Percentiles rank a stretch among this genome's conserved stretches.
Conservation (phyloP, 2,888 invertebrate genomes). For the Drosophila mayaguana region DNA sequence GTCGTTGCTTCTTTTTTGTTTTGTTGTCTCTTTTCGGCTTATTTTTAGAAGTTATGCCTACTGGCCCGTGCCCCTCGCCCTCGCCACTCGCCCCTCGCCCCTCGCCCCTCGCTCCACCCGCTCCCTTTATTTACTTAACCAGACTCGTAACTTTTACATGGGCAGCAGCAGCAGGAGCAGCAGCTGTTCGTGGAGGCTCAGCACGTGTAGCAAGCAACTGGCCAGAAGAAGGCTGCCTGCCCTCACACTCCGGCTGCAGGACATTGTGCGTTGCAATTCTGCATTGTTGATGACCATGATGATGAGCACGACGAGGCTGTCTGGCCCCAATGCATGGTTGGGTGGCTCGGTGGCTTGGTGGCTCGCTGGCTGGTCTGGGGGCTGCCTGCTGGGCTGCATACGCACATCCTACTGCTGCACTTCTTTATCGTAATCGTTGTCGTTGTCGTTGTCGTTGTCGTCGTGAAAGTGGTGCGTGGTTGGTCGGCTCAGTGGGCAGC, state of each 20-base stretch:
- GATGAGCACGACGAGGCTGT: constrained; percentile 36
- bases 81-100: constrained; percentile 4
- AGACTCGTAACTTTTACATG: constrained; percentile 72
- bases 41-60: constrained; percentile 76
- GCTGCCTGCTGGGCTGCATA: constrained; percentile 14
- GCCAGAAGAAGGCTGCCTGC: constrained; percentile 31
- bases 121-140: constrained; percentile 70
- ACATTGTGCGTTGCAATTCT: constrained; percentile 57
- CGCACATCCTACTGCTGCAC: constrained; percentile 57
- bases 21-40: constrained; percentile 83
- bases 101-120: not conserved
- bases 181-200: constrained; percentile 76
- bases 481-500: constrained; percentile 58
- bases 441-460: constrained; percentile 18
- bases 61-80: constrained; percentile 19
- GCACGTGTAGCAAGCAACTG: constrained; percentile 80
- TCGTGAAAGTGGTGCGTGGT: constrained; percentile 62
- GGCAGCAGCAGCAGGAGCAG: constrained; percentile 36
- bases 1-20: constrained; percentile 79
- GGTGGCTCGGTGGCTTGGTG: not conserved
- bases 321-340: constrained; percentile 28
- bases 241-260: constrained; percentile 21
- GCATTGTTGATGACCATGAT: constrained; percentile 35
- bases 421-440: constrained; percentile 49
- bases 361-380: too few species aligned